Percentiles rank a stretch among this genome's conserved stretches.
Conservation (phyloP, 35 echinoderm and acorn worm species). For the Diadema setosum region DNA sequence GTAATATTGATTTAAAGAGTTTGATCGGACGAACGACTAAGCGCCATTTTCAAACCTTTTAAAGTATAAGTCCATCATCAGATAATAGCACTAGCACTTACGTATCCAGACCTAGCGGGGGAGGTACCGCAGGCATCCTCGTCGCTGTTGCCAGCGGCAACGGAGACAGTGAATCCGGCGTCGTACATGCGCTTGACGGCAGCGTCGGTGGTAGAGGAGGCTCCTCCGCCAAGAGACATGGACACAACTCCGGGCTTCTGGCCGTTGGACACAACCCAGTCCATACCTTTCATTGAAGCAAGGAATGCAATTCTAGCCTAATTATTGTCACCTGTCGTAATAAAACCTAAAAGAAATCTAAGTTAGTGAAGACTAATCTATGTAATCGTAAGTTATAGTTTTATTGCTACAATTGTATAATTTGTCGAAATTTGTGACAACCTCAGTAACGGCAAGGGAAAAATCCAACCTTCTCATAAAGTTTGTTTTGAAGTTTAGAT, state of each 20-base stretch:
- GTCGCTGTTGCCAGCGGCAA: conserved; percentile 77
- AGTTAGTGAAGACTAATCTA: too few species aligned
- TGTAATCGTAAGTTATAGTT: too few species aligned
- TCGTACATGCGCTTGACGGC: conserved; percentile 12
- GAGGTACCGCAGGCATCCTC: conserved; percentile 60
- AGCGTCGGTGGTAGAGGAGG: neutral
- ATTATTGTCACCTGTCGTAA: too few species aligned
- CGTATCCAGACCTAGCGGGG: conserved; percentile 41
- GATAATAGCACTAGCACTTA: neutral
- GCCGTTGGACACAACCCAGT: neutral
- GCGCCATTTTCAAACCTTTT: neutral
- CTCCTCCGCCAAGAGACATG: conserved; percentile 76
- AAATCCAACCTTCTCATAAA: too few species aligned
- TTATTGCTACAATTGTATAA: too few species aligned
- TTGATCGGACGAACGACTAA: neutral
- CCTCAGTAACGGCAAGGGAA: too few species aligned
- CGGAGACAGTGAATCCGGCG: conserved; percentile 31
- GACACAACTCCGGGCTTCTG: conserved; percentile 31
- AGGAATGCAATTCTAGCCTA: too few species aligned
- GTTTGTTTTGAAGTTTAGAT: too few species aligned
- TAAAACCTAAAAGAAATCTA: too few species aligned
- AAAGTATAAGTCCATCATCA: neutral
- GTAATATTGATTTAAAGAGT: neutral
- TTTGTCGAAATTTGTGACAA: too few species aligned
- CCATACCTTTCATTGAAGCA: too few species aligned